A percentile compares a stretch with the other conserved stretches of the same genome.
These are phyloP conservation scores for Lottia scabra DNA, from an alignment of 2,888 invertebrate species.

Conservation along the genomic window DNA sequence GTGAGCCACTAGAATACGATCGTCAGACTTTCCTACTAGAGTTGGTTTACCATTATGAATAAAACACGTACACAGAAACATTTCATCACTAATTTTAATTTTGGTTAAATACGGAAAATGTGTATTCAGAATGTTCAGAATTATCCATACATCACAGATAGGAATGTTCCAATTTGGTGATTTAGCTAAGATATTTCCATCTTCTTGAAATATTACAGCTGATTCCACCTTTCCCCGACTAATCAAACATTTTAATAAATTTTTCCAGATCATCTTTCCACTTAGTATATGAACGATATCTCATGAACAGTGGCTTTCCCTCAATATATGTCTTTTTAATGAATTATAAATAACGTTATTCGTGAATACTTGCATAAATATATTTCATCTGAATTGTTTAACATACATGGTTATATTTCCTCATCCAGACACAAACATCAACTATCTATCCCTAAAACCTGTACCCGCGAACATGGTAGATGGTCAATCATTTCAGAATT, in stretches of 20 bases:
- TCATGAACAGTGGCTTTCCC: too few relatives aligned
- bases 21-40: constrained; percentile 41
- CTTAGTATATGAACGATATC: too few relatives aligned
- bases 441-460: too few relatives aligned
- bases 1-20: constrained; percentile 41
- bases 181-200: constrained; percentile 26
- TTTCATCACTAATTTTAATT: constrained; percentile 30
- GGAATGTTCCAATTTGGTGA: constrained; percentile 25
- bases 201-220: constrained; percentile 31
- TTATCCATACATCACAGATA: constrained; percentile 22
- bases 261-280: neutral
- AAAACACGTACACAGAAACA: constrained; percentile 37
- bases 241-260: neutral
- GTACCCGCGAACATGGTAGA: too few relatives aligned
- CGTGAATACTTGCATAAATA: too few relatives aligned
- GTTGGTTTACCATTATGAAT: constrained; percentile 32
- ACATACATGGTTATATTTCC: too few relatives aligned
- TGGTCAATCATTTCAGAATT: too few relatives aligned
- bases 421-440: too few relatives aligned
- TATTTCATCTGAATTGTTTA: too few relatives aligned
- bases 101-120: constrained; percentile 30
- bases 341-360: too few relatives aligned
- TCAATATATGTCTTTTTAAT: too few relatives aligned
- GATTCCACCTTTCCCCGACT: constrained; percentile 33
- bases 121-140: constrained; percentile 24